Evolutionary conservation across 2,888 invertebrate genomes (phyloP).

Genomic region (Pegoplata infirma): DNA sequence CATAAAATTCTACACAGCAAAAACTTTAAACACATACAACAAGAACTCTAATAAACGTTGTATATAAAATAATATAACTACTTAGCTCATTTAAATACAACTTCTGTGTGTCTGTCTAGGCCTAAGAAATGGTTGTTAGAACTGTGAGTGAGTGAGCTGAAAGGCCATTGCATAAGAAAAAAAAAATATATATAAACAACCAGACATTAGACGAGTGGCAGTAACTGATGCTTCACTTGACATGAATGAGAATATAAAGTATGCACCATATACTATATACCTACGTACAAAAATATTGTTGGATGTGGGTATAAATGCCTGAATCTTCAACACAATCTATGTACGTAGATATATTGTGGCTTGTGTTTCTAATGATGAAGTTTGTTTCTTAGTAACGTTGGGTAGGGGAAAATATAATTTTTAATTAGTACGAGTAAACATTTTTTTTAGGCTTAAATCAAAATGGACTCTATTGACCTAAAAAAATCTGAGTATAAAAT

Average conservation of each 20-base stretch:
- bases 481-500: too few relatives aligned
- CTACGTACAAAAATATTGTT: too few relatives aligned
- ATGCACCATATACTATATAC: not conserved
- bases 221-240: slow-evolving; percentile 41
- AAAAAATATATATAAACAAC: not conserved
- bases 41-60: slow-evolving; percentile 24
- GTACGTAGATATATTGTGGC: not conserved
- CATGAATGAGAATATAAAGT: slow-evolving; percentile 14
- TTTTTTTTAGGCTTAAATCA: too few relatives aligned
- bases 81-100: slow-evolving; percentile 53
- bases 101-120: too few relatives aligned
- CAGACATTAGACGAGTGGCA: slow-evolving; percentile 35
- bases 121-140: too few relatives aligned
- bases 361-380: not conserved
- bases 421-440: too few relatives aligned
- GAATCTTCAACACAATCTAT: not conserved
- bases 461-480: too few relatives aligned
- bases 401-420: too few relatives aligned
- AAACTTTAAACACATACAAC: too few relatives aligned
- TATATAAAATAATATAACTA: slow-evolving; percentile 40
- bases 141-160: slow-evolving; percentile 1
- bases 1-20: too few relatives aligned
- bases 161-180: slow-evolving; percentile 30
- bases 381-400: too few relatives aligned
- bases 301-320: not conserved